These are phyloP conservation scores for Chaetoderma sp. DNA, from an alignment of 2,888 invertebrate genomes.

Conservation along the genomic window DNA sequence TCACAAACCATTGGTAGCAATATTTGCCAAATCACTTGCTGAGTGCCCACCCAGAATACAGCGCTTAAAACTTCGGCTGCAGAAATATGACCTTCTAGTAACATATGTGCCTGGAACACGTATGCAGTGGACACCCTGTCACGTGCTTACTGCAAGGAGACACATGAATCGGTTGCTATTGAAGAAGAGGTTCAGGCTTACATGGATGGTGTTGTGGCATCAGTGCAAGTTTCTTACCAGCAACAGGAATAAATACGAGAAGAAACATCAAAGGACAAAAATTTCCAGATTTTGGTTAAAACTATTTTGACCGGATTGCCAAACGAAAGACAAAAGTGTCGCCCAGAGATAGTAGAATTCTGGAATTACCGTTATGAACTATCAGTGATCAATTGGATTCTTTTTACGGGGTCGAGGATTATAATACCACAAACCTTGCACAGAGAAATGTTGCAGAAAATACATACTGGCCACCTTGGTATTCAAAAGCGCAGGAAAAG, in stretches of 20 bases:
- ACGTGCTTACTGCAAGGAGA: not conserved
- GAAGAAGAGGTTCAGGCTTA: slow-evolving; percentile 11
- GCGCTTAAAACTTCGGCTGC: too few relatives aligned
- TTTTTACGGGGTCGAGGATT: slow-evolving; percentile 14
- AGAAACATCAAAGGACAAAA: slow-evolving; percentile 10
- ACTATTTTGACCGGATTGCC: slow-evolving; percentile 17
- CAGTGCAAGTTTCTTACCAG: not conserved
- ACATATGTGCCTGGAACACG: slow-evolving; percentile 18
- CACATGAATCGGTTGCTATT: not conserved
- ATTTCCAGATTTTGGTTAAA: not conserved
- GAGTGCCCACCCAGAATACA: too few relatives aligned
- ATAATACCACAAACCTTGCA: slow-evolving; percentile 9
- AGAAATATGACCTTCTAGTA: too few relatives aligned
- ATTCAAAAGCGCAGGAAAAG: slow-evolving; percentile 21
- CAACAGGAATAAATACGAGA: slow-evolving; percentile 6
- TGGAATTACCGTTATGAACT: slow-evolving; percentile 16
- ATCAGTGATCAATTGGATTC: not conserved
- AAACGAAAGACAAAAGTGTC: slow-evolving; percentile 8
- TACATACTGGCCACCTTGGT: slow-evolving; percentile 21
- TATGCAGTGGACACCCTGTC: slow-evolving; percentile 18
- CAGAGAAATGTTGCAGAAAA: slow-evolving; percentile 15
- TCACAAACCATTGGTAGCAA: too few relatives aligned
- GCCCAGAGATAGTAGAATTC: slow-evolving; percentile 6
- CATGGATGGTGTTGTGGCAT: not conserved
- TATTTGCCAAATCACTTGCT: too few relatives aligned